A percentile compares a stretch with the other conserved stretches of the same genome.
Evolutionary conservation across 2,113 vertebrate genomes (phyloP).

Genomic region (Lagopus muta): DNA sequence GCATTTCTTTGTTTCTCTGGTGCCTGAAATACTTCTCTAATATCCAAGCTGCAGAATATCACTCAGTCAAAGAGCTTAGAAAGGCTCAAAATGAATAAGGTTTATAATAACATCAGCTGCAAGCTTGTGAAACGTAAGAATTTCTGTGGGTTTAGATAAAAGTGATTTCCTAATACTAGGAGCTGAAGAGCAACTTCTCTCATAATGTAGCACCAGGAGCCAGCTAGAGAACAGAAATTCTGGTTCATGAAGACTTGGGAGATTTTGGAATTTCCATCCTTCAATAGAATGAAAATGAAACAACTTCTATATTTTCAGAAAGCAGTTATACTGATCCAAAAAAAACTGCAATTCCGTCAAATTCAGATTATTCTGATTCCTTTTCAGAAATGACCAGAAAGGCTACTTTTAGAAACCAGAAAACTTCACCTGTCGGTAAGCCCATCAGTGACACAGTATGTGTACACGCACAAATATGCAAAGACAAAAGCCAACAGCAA

Average conservation of each 20-base stretch:
- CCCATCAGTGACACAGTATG: accelerated
- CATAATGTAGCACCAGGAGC: neutral
- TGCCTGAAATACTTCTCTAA: neutral
- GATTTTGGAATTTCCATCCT: neutral
- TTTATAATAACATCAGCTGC: neutral
- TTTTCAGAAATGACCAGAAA: neutral
- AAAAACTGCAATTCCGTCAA: neutral
- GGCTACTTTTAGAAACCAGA: neutral
- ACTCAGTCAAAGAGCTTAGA: neutral
- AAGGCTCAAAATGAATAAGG: neutral
- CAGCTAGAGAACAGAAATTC: neutral
- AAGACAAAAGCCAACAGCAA: neutral
- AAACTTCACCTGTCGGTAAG: neutral
- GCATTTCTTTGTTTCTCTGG: neutral
- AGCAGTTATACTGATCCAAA: neutral
- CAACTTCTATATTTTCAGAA: neutral
- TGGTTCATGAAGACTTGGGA: neutral
- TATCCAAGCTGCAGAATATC: neutral
- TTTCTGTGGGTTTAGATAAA: neutral
- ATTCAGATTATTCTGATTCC: neutral
- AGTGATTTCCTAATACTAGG: neutral
- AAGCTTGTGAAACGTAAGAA: neutral
- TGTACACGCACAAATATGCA: neutral
- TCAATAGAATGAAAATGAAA: neutral
- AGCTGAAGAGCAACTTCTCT: neutral